phyloP scores from a whole-genome alignment of 2,113 vertebrate genomes.

The Struthidea cinerea region DNA sequence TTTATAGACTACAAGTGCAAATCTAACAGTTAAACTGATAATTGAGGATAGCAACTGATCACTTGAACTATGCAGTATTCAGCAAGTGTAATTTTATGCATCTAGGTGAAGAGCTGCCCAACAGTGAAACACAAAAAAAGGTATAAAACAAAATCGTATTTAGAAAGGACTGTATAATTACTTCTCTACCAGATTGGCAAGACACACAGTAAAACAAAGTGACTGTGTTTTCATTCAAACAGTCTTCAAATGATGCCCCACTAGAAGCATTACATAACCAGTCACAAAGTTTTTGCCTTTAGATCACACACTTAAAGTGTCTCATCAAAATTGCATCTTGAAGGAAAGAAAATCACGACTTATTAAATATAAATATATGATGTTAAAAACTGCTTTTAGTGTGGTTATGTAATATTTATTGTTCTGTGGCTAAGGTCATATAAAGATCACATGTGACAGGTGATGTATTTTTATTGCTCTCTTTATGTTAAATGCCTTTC shows the following conservation, averaged over 20 bases:
- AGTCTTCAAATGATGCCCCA: conserved; percentile 6
- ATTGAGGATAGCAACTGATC: neutral
- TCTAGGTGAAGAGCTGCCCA: neutral
- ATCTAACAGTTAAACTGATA: neutral
- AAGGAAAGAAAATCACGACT: conserved; percentile 61
- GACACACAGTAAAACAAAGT: neutral
- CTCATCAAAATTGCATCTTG: conserved; percentile 68
- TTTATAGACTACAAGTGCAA: neutral
- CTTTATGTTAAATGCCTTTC: conserved; percentile 58
- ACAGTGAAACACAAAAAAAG: neutral
- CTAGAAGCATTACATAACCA: conserved; percentile 64
- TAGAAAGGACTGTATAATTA: neutral
- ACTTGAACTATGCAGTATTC: neutral
- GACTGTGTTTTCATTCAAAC: conserved; percentile 11
- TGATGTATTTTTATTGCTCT: conserved; percentile 57
- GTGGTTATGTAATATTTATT: conserved; percentile 65
- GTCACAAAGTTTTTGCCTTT: conserved; percentile 55
- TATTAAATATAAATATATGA: conserved; percentile 66
- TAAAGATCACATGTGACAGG: conserved; percentile 62
- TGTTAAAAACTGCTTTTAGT: conserved; percentile 62
- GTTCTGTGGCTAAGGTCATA: conserved; percentile 63
- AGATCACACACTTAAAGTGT: conserved; percentile 60
- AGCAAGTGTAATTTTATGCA: neutral
- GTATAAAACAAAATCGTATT: neutral
- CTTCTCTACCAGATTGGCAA: neutral